phyloP scores from a whole-genome alignment of 1,140 invertebrate genomes.

The Chrysomallon squamiferum region DNA sequence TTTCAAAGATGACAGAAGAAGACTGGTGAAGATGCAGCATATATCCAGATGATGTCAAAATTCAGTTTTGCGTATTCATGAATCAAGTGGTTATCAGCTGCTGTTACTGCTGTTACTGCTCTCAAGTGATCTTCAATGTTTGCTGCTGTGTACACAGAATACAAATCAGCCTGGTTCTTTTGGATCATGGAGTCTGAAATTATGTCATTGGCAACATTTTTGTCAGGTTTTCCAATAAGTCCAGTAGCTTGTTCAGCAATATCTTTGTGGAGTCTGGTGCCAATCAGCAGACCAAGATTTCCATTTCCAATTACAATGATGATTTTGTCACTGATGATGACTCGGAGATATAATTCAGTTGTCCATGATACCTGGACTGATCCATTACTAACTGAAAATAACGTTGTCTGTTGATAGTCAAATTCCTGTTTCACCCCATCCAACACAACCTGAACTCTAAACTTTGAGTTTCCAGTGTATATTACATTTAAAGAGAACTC shows the following conservation, averaged over 20 bases:
- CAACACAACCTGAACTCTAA: too few relatives aligned
- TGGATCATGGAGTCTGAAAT: neutral
- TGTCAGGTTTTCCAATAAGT: constrained; percentile 8
- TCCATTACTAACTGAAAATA: too few relatives aligned
- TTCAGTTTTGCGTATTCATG: too few relatives aligned
- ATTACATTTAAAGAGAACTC: too few relatives aligned
- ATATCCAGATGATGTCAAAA: too few relatives aligned
- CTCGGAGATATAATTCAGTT: constrained; percentile 3
- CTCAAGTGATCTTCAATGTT: neutral
- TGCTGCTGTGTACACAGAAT: neutral
- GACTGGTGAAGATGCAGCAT: too few relatives aligned
- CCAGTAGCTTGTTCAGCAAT: constrained; percentile 1
- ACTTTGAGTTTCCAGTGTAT: too few relatives aligned
- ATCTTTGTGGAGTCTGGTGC: constrained; percentile 7
- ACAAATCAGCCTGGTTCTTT: neutral
- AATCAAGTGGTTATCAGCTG: too few relatives aligned
- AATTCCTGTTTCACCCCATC: too few relatives aligned
- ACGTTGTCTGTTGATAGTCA: too few relatives aligned
- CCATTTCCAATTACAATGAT: constrained; percentile 17
- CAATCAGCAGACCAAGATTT: neutral
- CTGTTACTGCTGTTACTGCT: too few relatives aligned
- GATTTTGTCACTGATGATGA: constrained; percentile 13
- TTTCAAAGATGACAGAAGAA: too few relatives aligned
- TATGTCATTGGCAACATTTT: constrained; percentile 10
- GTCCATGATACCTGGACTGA: constrained; percentile 21